A percentile compares a stretch with the other conserved stretches of the same genome.
Conservation (phyloP, 2,888 invertebrate genomes). For the Sminthurides aquaticus region DNA sequence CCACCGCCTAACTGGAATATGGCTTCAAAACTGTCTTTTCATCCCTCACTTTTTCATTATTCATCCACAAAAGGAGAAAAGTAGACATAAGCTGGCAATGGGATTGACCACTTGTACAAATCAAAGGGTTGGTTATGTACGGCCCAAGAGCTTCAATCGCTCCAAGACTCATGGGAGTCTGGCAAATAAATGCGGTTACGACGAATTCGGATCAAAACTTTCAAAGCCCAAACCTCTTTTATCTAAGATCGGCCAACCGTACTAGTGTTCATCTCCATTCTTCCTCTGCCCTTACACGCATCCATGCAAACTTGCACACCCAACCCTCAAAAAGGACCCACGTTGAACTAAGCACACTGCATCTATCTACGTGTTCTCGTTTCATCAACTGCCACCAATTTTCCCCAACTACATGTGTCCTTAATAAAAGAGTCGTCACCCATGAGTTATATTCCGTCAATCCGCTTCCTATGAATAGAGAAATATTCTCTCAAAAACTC, state of each 20-base stretch:
- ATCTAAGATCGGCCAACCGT: slow-evolving; percentile 26
- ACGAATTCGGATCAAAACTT: slow-evolving; percentile 32
- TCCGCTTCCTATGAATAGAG: neutral
- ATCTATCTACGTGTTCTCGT: slow-evolving; percentile 8
- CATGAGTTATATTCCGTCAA: neutral
- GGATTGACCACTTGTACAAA: neutral
- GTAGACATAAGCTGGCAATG: neutral
- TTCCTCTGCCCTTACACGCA: neutral
- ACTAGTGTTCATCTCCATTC: neutral
- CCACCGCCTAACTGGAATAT: no score
- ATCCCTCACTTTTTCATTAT: neutral
- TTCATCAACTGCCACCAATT: neutral
- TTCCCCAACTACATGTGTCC: neutral
- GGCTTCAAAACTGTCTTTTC: no score
- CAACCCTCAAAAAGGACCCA: neutral
- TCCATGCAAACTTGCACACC: neutral
- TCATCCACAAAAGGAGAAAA: neutral
- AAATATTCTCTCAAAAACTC: neutral
- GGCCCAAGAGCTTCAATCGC: neutral
- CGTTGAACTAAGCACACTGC: neutral
- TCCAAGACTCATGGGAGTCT: neutral
- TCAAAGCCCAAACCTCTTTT: slow-evolving; percentile 21
- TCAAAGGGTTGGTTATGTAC: neutral
- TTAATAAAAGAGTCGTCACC: neutral
- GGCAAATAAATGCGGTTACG: slow-evolving; percentile 17